Base-by-base conservation (phyloP, 2,113 vertebrate species). In the Tretioscincus oriximinensis region DNA sequence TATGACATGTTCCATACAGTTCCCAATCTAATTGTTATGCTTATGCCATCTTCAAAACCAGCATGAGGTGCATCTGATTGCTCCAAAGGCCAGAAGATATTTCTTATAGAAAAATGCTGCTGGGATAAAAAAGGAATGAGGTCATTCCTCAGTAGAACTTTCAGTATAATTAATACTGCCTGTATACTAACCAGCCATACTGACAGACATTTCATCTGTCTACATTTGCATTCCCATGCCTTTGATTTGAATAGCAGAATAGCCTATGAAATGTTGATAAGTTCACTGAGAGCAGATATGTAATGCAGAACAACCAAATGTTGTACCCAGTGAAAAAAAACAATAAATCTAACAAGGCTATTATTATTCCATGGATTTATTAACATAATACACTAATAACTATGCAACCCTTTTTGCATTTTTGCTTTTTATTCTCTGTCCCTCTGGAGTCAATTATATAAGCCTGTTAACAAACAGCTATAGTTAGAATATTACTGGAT, bases 271-370 rank as follows among this genome's bases (percentile, higher is more conserved):
- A n/a, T 71, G 79, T 61, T 68, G 10, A 86, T 81, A 76, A 88
- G 71, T 79, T 82, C 84, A 65, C 20, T 66, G 45, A 45, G 22
- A 66, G 58, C n/a, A 1, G 0, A 54, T 58, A 58, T 18, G 4
- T 58, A 58, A 58, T 16, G 51, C 54, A 87, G 80, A 88, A 88
- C 45, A 81, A 85, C 73, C 51, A 78, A 60, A 3, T 28, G 65
- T 75, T 29, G 66, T 83, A 66, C 77, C 77, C 72, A 90, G 77
- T 7, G 67, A 70, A 45, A 88, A 64, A 82, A 81, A 80, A 82
- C 51, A 76, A 66, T 35, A 83, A 69, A 29, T 65, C 69, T 84
- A 70, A 86, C 58, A 86, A 58, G 89, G 80, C 78, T 77, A 41
- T 12, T 80, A 74, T 45, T 82, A 83, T 77, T 49, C 5, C 54